These are phyloP conservation scores for Phasia obesa DNA, from an alignment of 2,888 invertebrate genomes.

Conservation along the genomic window DNA sequence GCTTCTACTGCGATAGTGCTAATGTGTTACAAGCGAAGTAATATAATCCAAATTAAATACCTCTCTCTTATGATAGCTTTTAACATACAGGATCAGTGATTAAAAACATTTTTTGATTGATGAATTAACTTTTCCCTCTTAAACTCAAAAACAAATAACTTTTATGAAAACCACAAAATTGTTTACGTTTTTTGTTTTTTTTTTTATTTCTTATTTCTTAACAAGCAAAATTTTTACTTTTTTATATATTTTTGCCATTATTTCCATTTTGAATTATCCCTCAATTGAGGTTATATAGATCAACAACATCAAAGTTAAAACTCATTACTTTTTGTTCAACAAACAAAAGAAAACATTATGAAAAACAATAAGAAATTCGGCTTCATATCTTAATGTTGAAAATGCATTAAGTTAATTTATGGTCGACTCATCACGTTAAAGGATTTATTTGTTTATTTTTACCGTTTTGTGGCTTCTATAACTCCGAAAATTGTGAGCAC, in stretches of 20 bases:
- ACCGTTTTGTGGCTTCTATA: conserved; percentile 29
- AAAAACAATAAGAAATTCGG: not conserved
- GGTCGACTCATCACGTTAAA: conserved; percentile 55
- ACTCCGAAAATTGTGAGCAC: conserved; percentile 38
- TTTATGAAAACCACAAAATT: too few species aligned
- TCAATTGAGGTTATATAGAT: not conserved
- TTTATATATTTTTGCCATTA: not conserved
- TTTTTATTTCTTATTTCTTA: not conserved
- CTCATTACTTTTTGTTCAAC: not conserved
- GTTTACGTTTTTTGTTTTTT: not conserved
- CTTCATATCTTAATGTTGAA: conserved; percentile 31
- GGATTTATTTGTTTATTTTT: conserved; percentile 58
- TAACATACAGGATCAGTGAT: too few species aligned
- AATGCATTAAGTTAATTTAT: conserved; percentile 57
- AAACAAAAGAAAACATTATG: not conserved
- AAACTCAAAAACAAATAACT: too few species aligned
- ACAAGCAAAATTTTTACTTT: not conserved
- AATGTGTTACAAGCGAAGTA: too few species aligned
- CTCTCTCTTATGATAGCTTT: too few species aligned
- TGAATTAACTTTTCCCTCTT: too few species aligned
- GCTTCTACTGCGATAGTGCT: too few species aligned
- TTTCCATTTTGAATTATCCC: not conserved
- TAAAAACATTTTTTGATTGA: too few species aligned
- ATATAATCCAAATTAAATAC: too few species aligned
- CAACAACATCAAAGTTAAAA: not conserved